These are phyloP conservation scores for Nemapogon koenigi DNA, from an alignment of 2,888 invertebrate genomes.

Conservation along the genomic window DNA sequence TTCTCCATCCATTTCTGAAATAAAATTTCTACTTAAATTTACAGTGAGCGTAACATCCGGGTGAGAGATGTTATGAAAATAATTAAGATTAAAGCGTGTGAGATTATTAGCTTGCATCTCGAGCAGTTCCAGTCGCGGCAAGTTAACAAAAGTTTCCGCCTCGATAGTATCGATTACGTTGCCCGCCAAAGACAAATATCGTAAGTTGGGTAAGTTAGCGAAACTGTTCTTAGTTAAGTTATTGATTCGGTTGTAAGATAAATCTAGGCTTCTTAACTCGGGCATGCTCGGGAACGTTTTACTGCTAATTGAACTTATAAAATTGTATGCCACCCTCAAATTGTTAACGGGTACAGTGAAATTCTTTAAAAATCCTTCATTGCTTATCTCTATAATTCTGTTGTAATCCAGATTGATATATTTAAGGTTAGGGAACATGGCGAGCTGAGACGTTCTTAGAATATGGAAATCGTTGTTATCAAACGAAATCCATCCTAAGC, in stretches of 20 bases:
- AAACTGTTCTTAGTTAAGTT: slow-evolving; percentile 76
- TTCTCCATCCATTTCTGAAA: slow-evolving; percentile 53
- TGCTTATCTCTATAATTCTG: slow-evolving; percentile 73
- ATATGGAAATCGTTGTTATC: slow-evolving; percentile 87
- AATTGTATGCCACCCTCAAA: slow-evolving; percentile 83
- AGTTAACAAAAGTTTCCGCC: slow-evolving; percentile 74
- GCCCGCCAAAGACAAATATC: slow-evolving; percentile 82
- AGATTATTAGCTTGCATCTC: slow-evolving; percentile 84
- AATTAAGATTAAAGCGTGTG: slow-evolving; percentile 69
- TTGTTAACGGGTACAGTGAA: slow-evolving; percentile 77
- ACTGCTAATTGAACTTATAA: slow-evolving; percentile 70
- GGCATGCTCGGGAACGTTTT: slow-evolving; percentile 76
- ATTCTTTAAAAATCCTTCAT: slow-evolving; percentile 71
- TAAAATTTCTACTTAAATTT: slow-evolving; percentile 78
- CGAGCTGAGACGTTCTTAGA: slow-evolving; percentile 74
- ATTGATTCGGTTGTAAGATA: slow-evolving; percentile 80
- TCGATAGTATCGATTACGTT: slow-evolving; percentile 80
- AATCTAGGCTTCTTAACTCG: slow-evolving; percentile 77
- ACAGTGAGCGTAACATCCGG: slow-evolving; percentile 71
- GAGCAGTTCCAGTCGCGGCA: slow-evolving; percentile 77
- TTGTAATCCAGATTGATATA: slow-evolving; percentile 90
- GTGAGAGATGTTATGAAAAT: slow-evolving; percentile 73
- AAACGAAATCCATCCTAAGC: slow-evolving; percentile 82
- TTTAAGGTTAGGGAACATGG: slow-evolving; percentile 71
- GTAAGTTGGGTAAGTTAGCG: slow-evolving; percentile 76